Conservation (phyloP, 2,888 invertebrate species). For the Parnassius mnemosyne region DNA sequence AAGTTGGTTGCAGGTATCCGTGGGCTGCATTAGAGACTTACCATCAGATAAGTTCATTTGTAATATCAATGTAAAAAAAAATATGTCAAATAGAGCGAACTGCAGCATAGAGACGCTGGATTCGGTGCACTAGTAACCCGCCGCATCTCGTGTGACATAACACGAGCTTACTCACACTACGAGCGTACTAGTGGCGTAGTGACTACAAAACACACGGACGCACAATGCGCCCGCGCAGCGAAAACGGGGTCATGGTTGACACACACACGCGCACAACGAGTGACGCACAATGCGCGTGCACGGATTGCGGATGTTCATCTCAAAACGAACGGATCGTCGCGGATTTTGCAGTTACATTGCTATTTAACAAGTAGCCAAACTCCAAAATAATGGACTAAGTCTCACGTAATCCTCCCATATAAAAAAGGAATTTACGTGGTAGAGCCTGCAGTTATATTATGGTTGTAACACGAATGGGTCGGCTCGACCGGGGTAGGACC, state of each 20-base stretch:
- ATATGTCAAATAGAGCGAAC: constrained; percentile 19
- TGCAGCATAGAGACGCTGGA: constrained; percentile 16
- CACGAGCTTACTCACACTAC: constrained; percentile 38
- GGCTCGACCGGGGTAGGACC: too few species aligned
- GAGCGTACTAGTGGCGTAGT: constrained; percentile 2
- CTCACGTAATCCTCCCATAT: too few species aligned
- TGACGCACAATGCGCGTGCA: constrained; percentile 35
- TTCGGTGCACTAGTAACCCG: constrained; percentile 27
- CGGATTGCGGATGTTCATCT: constrained; percentile 56
- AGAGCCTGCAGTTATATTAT: too few species aligned
- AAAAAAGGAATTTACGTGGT: too few species aligned
- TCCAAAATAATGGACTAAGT: too few species aligned
- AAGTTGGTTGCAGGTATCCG: too few species aligned
- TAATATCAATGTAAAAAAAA: too few species aligned
- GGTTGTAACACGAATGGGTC: too few species aligned
- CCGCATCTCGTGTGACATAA: constrained; percentile 60
- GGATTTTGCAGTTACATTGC: too few species aligned
- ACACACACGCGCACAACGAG: constrained; percentile 37
- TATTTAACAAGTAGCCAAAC: too few species aligned
- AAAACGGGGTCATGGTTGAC: constrained; percentile 70
- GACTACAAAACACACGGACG: constrained; percentile 1
- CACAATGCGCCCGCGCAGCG: constrained; percentile 46
- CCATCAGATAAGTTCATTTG: too few species aligned
- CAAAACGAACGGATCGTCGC: constrained; percentile 22
- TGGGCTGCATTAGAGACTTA: too few species aligned